Evolutionary conservation across 2,888 invertebrate species (phyloP), one percentile per base, ranked within the genome.

Genomic region (Dolichomitus sp.): DNA sequence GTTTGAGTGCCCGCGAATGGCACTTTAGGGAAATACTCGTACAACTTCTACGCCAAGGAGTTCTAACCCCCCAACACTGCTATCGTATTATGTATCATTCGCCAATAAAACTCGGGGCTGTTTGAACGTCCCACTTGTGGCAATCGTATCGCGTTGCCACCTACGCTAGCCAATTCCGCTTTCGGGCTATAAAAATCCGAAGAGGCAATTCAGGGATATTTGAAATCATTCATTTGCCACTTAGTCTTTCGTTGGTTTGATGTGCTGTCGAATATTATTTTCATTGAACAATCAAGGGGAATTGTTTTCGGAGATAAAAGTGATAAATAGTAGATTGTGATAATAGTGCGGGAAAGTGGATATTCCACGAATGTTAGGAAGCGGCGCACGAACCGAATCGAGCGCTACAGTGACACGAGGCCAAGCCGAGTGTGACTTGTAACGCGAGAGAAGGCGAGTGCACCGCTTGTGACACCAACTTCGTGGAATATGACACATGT

Each of bases 21-120:
- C 88, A 93, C 93, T 93, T 93, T 91, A 93, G 93, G 93, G 93
- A 93, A 93, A 93, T 93, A 90, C 90, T 7, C 69, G 75, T 83
- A 65, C 84, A 83, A 66, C 59, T 76, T 76, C 77, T 69, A 27
- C 72, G 30, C 17, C 66, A 52, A 75, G 84, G 76, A 84, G 79
- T 75, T 86, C 85, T 85, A 83, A 81, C 68, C 84, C 78, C 78
- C 80, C 66, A 75, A 78, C n/a, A 72, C 12, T 76, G 81, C 72
- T 74, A 86, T 85, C 88, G 88, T 89, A 90, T 91, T 90, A 89
- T 89, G 88, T 89, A 90, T 92, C 90, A 90, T 91, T 88, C 88
- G 89, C 88, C 92, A 90, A 91, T 92, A 92, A 92, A 92, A 83
- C 84, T 72, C 80, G 75, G 37, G 63, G 59, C 70, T 75, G 79